phyloP scores from a whole-genome alignment of 2,113 vertebrate genomes.

The Austrofundulus limnaeus region DNA sequence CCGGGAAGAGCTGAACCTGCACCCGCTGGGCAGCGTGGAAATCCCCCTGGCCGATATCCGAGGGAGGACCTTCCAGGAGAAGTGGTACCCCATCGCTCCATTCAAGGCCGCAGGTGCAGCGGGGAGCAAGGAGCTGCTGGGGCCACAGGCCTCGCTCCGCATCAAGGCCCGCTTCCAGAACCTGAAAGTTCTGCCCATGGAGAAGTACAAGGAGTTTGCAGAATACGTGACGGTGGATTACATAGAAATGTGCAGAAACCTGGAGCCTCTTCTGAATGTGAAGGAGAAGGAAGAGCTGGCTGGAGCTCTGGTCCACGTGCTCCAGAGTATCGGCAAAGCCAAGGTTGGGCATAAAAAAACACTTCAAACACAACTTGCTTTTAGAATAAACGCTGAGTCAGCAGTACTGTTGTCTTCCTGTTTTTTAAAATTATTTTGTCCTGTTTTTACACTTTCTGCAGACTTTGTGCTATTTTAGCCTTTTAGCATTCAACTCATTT shows the following conservation, averaged over 20 bases:
- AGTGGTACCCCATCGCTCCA: slow-evolving; percentile 81
- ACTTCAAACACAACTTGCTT: not conserved
- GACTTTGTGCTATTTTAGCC: too few species aligned
- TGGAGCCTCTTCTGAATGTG: slow-evolving; percentile 86
- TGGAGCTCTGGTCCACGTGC: slow-evolving; percentile 85
- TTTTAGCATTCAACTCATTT: too few species aligned
- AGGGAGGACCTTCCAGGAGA: slow-evolving; percentile 80
- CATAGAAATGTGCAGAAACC: slow-evolving; percentile 80
- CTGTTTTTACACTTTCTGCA: too few species aligned
- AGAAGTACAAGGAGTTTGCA: slow-evolving; percentile 93
- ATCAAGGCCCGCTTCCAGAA: slow-evolving; percentile 86
- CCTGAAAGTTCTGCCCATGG: slow-evolving; percentile 86
- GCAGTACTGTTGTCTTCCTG: too few species aligned
- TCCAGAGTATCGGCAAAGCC: slow-evolving; percentile 91
- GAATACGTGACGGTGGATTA: slow-evolving; percentile 91
- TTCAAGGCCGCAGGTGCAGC: slow-evolving; percentile 66
- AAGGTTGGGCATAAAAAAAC: slow-evolving; percentile 77
- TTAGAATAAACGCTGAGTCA: not conserved
- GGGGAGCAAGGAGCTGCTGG: slow-evolving; percentile 70
- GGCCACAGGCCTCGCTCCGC: slow-evolving; percentile 77
- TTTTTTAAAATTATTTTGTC: too few species aligned
- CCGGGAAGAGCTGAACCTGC: slow-evolving; percentile 63
- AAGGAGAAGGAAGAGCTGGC: slow-evolving; percentile 92
- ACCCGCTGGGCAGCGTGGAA: slow-evolving; percentile 79
- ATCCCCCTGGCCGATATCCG: slow-evolving; percentile 77